These are phyloP conservation scores for Otocyon megalotis DNA, from an alignment of 2,113 vertebrate species.

Conservation along the genomic window DNA sequence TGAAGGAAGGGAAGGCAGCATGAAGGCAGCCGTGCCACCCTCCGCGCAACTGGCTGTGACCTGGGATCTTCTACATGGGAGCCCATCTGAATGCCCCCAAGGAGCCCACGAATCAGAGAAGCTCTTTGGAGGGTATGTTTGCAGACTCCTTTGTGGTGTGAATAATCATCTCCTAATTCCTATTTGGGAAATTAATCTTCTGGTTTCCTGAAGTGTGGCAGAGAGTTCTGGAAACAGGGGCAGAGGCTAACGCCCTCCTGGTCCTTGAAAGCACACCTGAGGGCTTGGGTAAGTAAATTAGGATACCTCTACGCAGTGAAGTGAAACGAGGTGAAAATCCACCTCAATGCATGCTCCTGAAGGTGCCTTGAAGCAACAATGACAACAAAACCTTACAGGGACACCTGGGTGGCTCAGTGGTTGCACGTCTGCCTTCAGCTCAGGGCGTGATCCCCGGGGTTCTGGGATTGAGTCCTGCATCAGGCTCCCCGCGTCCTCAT, in stretches of 20 bases:
- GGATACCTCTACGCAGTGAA: accelerated
- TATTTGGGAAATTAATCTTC: not conserved
- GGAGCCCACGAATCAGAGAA: not conserved
- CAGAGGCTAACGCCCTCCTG: not conserved
- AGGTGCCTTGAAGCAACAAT: not conserved
- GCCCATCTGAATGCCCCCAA: not conserved
- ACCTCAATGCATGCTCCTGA: not conserved
- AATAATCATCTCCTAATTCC: not conserved
- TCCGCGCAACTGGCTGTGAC: accelerated
- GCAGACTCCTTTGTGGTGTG: not conserved
- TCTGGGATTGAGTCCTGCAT: too few species aligned
- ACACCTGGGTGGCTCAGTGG: too few species aligned
- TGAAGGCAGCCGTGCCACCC: accelerated
- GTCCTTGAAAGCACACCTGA: not conserved
- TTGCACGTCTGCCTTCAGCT: too few species aligned
- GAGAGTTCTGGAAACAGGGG: not conserved
- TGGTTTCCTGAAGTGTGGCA: not conserved
- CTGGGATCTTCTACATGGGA: accelerated
- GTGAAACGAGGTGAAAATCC: not conserved
- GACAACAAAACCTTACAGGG: too few species aligned
- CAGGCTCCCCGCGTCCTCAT: accelerated
- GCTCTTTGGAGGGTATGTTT: not conserved
- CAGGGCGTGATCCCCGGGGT: too few species aligned
- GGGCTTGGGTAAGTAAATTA: not conserved
- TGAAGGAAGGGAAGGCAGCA: accelerated